A percentile compares a stretch with the other conserved stretches of the same genome.
These are phyloP conservation scores for Novumbra hubbsi DNA, from an alignment of 2,797 vertebrate genomes.

Conservation along the genomic window DNA sequence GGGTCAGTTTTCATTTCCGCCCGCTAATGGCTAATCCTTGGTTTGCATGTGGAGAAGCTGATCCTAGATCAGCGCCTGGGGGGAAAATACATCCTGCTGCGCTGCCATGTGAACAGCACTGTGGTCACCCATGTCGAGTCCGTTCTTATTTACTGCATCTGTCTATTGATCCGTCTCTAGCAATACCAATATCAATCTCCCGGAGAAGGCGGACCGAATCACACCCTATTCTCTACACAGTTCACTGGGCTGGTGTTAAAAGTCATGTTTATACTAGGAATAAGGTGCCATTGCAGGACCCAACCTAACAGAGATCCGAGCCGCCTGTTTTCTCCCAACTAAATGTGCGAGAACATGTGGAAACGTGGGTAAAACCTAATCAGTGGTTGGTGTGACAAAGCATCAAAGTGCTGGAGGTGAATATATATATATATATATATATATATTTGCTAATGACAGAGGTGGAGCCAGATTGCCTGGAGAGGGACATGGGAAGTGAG, in stretches of 20 bases:
- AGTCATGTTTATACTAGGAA: not conserved
- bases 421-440: conserved; percentile 76
- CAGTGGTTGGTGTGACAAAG: not conserved
- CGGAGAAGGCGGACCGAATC: conserved; percentile 28
- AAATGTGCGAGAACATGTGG: not conserved
- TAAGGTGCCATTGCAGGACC: not conserved
- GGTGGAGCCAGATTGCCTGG: conserved; percentile 70
- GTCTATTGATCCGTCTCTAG: conserved; percentile 45
- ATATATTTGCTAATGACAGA: conserved; percentile 75
- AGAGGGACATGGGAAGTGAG: conserved; percentile 53
- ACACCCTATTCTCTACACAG: not conserved
- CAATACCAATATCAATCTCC: conserved; percentile 43
- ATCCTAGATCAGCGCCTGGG: too few species aligned
- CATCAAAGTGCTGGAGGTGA: conserved; percentile 57
- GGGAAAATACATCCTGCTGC: too few species aligned
- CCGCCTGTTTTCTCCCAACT: not conserved
- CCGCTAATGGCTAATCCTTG: too few species aligned
- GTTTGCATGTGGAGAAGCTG: too few species aligned
- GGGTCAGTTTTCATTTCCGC: too few species aligned
- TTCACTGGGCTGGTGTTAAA: not conserved
- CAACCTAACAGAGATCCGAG: not conserved
- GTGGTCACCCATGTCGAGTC: conserved; percentile 35
- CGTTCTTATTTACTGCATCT: conserved; percentile 33
- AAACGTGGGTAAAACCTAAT: not conserved
- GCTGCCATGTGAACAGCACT: conserved; percentile 26